Conservation (phyloP, 2,888 invertebrate species). For the Leptura quadrifasciata region DNA sequence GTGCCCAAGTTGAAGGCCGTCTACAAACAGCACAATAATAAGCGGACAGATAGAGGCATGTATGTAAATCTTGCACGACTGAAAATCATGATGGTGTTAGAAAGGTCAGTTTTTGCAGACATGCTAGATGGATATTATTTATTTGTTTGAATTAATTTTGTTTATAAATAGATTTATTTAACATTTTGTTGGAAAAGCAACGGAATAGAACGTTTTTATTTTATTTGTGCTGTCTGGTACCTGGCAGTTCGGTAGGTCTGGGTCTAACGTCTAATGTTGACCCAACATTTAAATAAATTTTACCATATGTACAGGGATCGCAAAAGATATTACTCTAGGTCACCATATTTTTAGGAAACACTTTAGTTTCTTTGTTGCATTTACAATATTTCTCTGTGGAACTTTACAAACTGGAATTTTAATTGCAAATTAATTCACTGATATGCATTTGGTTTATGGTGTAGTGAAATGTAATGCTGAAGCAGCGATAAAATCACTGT, state of each 20-base stretch:
- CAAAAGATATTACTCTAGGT: too few species aligned
- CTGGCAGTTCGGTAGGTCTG: background rate
- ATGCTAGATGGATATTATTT: constrained; percentile 48
- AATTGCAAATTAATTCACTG: too few species aligned
- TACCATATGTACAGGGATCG: too few species aligned
- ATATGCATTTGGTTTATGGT: too few species aligned
- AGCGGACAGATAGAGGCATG: constrained; percentile 41
- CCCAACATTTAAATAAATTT: too few species aligned
- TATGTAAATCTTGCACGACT: constrained; percentile 52
- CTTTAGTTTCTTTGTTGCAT: too few species aligned
- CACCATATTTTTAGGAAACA: too few species aligned
- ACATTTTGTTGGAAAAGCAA: constrained; percentile 9
- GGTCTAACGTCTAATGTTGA: too few species aligned
- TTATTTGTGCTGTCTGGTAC: constrained; percentile 3
- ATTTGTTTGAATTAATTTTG: constrained; percentile 41
- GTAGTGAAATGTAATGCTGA: too few species aligned
- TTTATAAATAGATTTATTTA: constrained; percentile 35
- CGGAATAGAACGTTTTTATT: background rate
- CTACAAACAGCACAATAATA: constrained; percentile 52
- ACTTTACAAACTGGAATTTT: too few species aligned
- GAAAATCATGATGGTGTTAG: constrained; percentile 52
- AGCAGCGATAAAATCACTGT: too few species aligned
- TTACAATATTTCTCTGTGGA: too few species aligned
- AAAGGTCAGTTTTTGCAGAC: constrained; percentile 54
- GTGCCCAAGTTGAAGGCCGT: constrained; percentile 54